Base-by-base conservation (phyloP, 1,140 invertebrate genomes). In the Brevipalpus yothersi region DNA sequence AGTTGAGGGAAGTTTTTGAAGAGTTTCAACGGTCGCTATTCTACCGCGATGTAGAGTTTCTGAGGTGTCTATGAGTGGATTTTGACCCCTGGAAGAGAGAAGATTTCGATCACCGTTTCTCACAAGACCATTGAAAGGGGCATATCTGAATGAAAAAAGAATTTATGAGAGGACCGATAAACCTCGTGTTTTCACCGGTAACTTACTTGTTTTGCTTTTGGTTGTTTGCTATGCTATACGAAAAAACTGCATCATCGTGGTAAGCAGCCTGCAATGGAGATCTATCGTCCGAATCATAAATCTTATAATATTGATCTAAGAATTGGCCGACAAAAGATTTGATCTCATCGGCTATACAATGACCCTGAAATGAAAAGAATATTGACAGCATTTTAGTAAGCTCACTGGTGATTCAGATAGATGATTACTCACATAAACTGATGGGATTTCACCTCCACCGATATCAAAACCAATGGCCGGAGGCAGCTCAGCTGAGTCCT, bases 201-300 rank as follows among this genome's bases (percentile, higher is more conserved):
- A 51, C 49, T 51, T 51, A 51, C 49, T 51, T 31, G 42, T 39
- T 60, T 23, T 63, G 56, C 43, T 62, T 62, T 62, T 61, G 31
- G 31, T 31, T 31, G 5, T 31, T 17, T 10, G 71, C 62, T 5
- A 72, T 71, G 67, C 86, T 54, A 9, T 55, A 73, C 3, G 85
- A 88, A 66, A 89, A 81, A 58, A 76, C 73, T 0, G 84, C 83
- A 17, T 82, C 72, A 66, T 89, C 85, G 67, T 90, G 83, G 68
- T 94, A 94, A 0, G 88, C 88, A 63, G 84, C 80, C 12, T 86
- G 66, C 53, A 94, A 68, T 0, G 79, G 76, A 66, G 84, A 80
- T 15, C 86, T 73, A 63, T 81, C 81, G 17, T 80, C 81, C n/a
- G 80, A 80, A 71, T 93, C 89, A 68, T 82, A 92, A 54, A 91